Evolutionary conservation across 2,113 vertebrate genomes (phyloP), one percentile per base, ranked within the genome.

Genomic region (Paralichthys olivaceus): DNA sequence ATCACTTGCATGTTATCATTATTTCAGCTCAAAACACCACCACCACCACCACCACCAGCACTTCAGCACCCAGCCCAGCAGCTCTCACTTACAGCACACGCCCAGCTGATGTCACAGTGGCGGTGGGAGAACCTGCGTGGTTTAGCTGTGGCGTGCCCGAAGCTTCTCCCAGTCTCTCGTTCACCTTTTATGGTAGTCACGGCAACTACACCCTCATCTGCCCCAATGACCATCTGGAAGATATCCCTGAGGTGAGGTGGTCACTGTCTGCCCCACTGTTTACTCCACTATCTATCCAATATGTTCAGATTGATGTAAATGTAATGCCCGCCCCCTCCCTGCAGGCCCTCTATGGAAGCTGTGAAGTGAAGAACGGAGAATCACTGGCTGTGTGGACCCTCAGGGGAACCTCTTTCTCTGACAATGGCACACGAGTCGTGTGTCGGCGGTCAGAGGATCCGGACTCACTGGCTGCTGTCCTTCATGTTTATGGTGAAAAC

Each of bases 291-390:
- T 40, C 2, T 12, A 40, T 2, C 9, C 37, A 40, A 40, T 13
- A 47, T 47, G 45, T 47, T 47, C 45, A 47, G 45, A 1, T 19
- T 47, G 1, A 47, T 19, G 4, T 19, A 47, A 47, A 19, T 47
- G 4, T 47, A 2, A 4, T 17, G 2, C 5, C 14, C 17, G 1
- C 43, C 43, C 43, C 14, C 43, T 19, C 45, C 19, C 45, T 7
- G 17, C 70, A 94, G 93, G 87, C 71, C 47, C 69, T 93, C 23
- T 81, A 81, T 37, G 93, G 94, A 26, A 63, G 29, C 8, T 95
- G 94, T 82, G 26, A 69, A 0, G 4, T 13, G 8, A 83, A 32
- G 12, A 5, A 26, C 0, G 28, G 5, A 23, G 67, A 90, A 70
- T 53, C 72, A 0, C 13, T 83, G 56, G 93, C 90, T 20, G n/a